A percentile compares a stretch with the other conserved stretches of the same genome.
These are phyloP conservation scores for Chrysomela aeneicollis DNA, from an alignment of 2,888 invertebrate genomes.

Conservation along the genomic window DNA sequence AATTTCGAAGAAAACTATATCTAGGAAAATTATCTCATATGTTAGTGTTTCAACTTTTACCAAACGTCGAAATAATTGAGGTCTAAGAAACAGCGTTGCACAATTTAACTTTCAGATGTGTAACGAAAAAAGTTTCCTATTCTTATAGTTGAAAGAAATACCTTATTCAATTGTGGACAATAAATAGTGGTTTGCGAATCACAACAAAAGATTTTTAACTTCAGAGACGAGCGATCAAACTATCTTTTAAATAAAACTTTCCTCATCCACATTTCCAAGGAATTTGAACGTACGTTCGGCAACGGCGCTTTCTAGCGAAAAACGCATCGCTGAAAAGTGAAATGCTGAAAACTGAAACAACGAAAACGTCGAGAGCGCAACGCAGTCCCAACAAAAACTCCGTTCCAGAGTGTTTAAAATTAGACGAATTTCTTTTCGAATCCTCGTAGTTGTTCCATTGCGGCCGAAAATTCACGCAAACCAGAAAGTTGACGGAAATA, in stretches of 20 bases:
- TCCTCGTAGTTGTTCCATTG: slow-evolving; percentile 31
- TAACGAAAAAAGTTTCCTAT: no score
- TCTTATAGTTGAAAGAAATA: no score
- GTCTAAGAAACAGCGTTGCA: background rate
- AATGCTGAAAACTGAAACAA: slow-evolving; percentile 34
- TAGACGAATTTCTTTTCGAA: slow-evolving; percentile 53
- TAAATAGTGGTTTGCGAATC: no score
- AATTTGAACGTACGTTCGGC: slow-evolving; percentile 14
- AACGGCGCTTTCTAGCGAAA: slow-evolving; percentile 29
- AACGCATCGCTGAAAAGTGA: slow-evolving; percentile 37
- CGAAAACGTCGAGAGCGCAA: slow-evolving; percentile 37
- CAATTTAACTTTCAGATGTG: background rate
- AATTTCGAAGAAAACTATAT: no score
- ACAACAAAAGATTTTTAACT: no score
- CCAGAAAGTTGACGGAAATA: slow-evolving; percentile 31
- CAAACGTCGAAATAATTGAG: no score
- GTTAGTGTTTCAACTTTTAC: no score
- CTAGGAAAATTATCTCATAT: no score
- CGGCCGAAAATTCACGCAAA: slow-evolving; percentile 19
- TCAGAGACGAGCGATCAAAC: no score
- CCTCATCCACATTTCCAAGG: no score
- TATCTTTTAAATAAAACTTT: no score
- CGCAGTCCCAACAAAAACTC: slow-evolving; percentile 34
- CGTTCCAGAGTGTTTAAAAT: slow-evolving; percentile 54
- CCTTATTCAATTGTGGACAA: no score